These are phyloP conservation scores for Pimpla rufipes DNA, from an alignment of 2,888 invertebrate species.

Conservation along the genomic window DNA sequence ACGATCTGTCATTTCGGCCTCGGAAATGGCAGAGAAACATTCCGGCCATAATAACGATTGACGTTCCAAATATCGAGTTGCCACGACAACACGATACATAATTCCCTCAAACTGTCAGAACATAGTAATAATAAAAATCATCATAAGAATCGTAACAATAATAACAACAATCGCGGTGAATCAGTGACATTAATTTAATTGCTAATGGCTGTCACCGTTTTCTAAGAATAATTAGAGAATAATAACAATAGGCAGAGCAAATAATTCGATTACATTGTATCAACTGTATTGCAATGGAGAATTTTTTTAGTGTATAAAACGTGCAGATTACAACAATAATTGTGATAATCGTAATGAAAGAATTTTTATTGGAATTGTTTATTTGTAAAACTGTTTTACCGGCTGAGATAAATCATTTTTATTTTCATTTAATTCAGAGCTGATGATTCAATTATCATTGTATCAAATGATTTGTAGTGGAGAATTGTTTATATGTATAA, in stretches of 20 bases:
- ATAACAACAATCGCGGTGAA: background rate
- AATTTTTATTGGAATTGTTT: too few species aligned
- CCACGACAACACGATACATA: background rate
- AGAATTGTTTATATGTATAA: too few species aligned
- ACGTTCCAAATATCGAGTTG: background rate
- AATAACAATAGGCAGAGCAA: background rate
- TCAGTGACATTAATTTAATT: background rate
- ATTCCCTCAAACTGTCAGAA: background rate
- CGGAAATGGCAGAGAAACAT: background rate
- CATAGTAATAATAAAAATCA: background rate
- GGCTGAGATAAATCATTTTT: too few species aligned
- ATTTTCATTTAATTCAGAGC: too few species aligned
- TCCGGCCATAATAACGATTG: background rate
- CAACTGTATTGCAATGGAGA: too few species aligned
- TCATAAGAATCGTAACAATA: background rate
- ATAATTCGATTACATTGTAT: background rate
- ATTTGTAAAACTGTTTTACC: too few species aligned
- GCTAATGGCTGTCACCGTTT: background rate
- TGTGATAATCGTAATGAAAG: background rate
- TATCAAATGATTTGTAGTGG: too few species aligned
- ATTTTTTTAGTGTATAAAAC: too few species aligned
- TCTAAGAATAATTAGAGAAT: background rate
- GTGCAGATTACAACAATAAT: too few species aligned
- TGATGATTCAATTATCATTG: background rate
- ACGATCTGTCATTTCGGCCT: background rate